Percentiles rank a stretch among this genome's conserved stretches.
Conservation (phyloP, 2,888 invertebrate species). For the Cantharis rufa region DNA sequence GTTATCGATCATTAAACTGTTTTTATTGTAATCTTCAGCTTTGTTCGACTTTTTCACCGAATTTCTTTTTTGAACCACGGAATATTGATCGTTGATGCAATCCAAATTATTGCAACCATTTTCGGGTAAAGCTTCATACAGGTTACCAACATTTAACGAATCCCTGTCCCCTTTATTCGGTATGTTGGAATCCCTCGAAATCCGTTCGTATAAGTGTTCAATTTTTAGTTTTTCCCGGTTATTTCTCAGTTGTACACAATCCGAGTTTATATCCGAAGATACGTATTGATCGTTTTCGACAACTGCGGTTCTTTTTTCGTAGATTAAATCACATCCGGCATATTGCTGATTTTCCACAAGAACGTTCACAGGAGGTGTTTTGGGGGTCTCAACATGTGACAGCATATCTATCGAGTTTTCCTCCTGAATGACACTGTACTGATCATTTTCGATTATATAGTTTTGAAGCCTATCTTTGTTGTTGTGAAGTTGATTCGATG, state of each 20-base stretch:
- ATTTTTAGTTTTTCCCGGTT: slow-evolving; percentile 30
- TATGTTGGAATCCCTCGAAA: slow-evolving; percentile 21
- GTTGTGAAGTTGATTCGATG: neutral
- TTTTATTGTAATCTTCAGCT: slow-evolving; percentile 25
- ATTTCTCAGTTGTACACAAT: slow-evolving; percentile 22
- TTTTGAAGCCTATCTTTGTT: slow-evolving; percentile 5
- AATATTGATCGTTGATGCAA: slow-evolving; percentile 3
- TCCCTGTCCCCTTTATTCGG: neutral
- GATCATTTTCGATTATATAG: slow-evolving; percentile 37
- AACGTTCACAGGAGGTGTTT: neutral
- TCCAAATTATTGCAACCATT: neutral
- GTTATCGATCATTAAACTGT: slow-evolving; percentile 28
- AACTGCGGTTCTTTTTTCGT: neutral
- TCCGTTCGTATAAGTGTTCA: slow-evolving; percentile 29
- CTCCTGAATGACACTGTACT: slow-evolving; percentile 34
- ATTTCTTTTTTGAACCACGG: slow-evolving; percentile 3
- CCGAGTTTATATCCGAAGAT: neutral
- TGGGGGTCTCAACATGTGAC: neutral
- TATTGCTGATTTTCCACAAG: neutral
- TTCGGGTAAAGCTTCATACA: slow-evolving; percentile 17
- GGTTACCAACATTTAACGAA: neutral
- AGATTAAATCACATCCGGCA: neutral
- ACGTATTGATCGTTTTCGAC: slow-evolving; percentile 18
- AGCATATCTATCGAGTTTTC: slow-evolving; percentile 12
- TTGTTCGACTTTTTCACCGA: slow-evolving; percentile 2